These are phyloP conservation scores for Mythimna ferrago DNA, from an alignment of 2,888 invertebrate genomes.

Conservation along the genomic window DNA sequence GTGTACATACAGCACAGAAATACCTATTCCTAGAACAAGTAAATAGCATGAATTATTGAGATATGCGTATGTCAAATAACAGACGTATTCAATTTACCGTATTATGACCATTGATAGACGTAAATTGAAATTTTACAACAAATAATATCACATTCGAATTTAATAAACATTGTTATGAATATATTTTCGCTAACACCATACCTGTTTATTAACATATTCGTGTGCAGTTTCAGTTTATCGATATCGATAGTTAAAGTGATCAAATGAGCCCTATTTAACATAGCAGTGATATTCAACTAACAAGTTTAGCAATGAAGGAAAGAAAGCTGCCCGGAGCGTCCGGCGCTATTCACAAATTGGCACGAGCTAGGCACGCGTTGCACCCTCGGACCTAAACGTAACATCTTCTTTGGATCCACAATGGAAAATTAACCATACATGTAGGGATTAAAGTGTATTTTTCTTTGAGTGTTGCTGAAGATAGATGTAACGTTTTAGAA, in stretches of 20 bases:
- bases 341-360: constrained; percentile 90
- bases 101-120: constrained; percentile 36
- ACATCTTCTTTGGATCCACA: constrained; percentile 55
- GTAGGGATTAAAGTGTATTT: constrained; percentile 48
- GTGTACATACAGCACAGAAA: not conserved
- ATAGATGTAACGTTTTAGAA: constrained; percentile 54
- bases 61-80: constrained; percentile 38
- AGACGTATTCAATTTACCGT: constrained; percentile 38
- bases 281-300: constrained; percentile 87
- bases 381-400: constrained; percentile 63
- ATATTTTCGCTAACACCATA: constrained; percentile 36
- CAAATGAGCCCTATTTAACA: constrained; percentile 78
- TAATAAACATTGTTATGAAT: constrained; percentile 51
- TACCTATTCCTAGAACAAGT: constrained; percentile 1
- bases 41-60: constrained; percentile 51
- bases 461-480: constrained; percentile 22
- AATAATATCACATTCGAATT: constrained; percentile 42
- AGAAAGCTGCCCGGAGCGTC: constrained; percentile 88
- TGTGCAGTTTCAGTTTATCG: constrained; percentile 64
- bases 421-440: constrained; percentile 62
- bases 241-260: constrained; percentile 75
- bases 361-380: constrained; percentile 89
- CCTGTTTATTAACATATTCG: constrained; percentile 45
- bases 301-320: constrained; percentile 89
- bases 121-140: constrained; percentile 49